These are phyloP conservation scores for Ptyas mucosa DNA, from an alignment of 2,113 vertebrate genomes.

Conservation along the genomic window DNA sequence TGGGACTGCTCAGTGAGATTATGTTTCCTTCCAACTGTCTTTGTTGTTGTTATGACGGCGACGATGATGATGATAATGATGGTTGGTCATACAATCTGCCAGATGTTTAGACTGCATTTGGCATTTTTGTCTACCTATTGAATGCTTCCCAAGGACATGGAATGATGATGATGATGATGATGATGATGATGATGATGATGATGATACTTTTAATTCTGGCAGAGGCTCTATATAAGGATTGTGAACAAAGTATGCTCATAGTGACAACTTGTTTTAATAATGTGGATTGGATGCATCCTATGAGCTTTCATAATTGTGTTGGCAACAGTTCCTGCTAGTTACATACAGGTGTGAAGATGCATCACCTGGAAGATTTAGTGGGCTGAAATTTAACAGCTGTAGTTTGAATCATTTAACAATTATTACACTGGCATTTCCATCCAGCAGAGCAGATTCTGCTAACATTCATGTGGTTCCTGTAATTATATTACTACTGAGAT, in stretches of 20 bases:
- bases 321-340: slow-evolving; percentile 14
- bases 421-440: neutral
- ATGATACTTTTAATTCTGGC: neutral
- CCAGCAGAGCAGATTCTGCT: neutral
- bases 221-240: neutral
- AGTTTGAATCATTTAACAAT: neutral
- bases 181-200: neutral
- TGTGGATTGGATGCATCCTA: neutral
- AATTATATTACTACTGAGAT: neutral
- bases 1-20: neutral
- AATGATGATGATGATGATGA: neutral
- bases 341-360: neutral
- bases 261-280: neutral
- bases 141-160: neutral
- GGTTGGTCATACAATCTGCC: neutral
- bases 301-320: neutral
- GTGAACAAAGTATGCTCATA: neutral
- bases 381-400: neutral
- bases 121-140: neutral
- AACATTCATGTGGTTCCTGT: neutral
- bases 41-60: neutral
- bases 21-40: neutral
- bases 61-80: neutral
- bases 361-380: neutral
- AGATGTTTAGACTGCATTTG: neutral